phyloP scores from a whole-genome alignment of 2,113 vertebrate species.

The Serinus canaria region DNA sequence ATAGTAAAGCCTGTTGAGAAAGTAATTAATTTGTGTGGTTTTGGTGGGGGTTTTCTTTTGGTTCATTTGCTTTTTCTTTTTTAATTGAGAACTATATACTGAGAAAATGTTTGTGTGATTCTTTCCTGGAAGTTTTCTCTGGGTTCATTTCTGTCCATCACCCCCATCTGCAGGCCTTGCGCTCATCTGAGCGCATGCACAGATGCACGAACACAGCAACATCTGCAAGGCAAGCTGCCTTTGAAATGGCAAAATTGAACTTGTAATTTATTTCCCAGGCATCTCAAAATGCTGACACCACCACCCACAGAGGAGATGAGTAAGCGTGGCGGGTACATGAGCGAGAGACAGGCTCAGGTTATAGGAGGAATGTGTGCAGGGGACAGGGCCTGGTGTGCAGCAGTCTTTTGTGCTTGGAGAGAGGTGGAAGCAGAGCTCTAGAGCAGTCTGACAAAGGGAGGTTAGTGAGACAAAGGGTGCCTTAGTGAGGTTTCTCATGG shows the following conservation, averaged over 20 bases:
- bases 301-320: background rate
- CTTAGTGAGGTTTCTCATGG: background rate
- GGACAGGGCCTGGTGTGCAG: background rate
- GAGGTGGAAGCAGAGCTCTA: background rate
- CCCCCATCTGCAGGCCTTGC: background rate
- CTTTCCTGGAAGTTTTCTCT: background rate
- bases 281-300: background rate
- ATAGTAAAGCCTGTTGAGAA: background rate
- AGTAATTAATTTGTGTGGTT: background rate
- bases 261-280: background rate
- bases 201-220: too few species aligned
- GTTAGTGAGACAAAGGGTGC: too few species aligned
- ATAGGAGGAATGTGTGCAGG: background rate
- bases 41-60: background rate
- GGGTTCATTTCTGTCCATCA: background rate
- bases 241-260: background rate
- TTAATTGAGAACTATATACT: background rate
- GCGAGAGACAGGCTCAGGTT: background rate
- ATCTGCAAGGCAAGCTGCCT: background rate
- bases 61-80: background rate
- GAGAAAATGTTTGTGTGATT: background rate
- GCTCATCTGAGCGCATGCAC: fast-evolving
- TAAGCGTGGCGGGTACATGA: background rate
- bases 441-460: background rate
- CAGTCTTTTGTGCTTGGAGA: background rate